Base-by-base conservation (phyloP, 2,113 vertebrate species). In the Girardinichthys multiradiatus region DNA sequence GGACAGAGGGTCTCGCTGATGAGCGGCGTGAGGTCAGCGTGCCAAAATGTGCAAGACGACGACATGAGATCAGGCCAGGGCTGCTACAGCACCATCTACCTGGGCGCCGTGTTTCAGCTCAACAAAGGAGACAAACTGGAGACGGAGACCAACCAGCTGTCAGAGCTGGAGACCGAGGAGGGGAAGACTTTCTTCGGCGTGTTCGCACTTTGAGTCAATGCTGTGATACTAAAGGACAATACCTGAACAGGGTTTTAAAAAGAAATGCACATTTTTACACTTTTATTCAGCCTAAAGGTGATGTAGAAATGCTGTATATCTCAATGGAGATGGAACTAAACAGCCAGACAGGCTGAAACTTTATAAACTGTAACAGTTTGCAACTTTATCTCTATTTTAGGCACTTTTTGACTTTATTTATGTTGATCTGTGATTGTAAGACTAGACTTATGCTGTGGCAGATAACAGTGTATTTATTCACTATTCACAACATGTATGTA, bases 101-200 rank as follows among this genome's bases (percentile, higher is more conserved):
- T 94, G 59, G 93, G 94, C 0, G 94, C 92, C 0, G 91, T 93
- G 54, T 95, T 95, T 31, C 81, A 84, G 15, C 90, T 95, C 39
- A 35, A 87, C 1, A 28, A n/a, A 9, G 93, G 91, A 0, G 94
- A 95, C 90, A 30, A 0, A 6, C 87, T 95, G 76, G 61, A 74
- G 85, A 94, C 94, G 0, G 67, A 76, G 3, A 94, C 90, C 35
- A 77, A 83, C 21, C 83, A 72, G 70, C 70, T 86, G 7, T 15
- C 67, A 0, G 33, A 76, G 17, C 80, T 94, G 74, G 93, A 94
- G 37, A 77, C 62, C 0, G 88, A 89, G 0, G 77, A 85, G 0
- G 92, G 94, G 15, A 88, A 89, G 42, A 94, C 90, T 0, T 95
- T 94, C 65, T 95, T 95, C 12, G 94, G 94, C 0, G 92, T 87